Evolutionary conservation across 2,888 invertebrate species (phyloP).

Genomic region (Girardia tigrina): DNA sequence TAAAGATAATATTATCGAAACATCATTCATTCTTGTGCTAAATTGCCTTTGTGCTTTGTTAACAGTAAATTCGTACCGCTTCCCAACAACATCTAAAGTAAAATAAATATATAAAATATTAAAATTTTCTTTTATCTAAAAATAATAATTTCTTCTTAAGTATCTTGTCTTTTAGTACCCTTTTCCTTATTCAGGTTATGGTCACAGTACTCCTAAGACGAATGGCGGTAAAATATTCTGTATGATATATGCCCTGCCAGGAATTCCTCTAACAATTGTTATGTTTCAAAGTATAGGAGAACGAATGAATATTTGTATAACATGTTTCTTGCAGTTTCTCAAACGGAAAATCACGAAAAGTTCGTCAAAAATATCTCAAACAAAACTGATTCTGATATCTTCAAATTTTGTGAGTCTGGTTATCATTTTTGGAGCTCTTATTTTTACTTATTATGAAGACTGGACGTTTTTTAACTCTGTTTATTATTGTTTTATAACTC

Average conservation of each 20-base stretch:
- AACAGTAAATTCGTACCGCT: too few species aligned
- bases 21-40: too few species aligned
- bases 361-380: conserved; percentile 62
- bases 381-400: conserved; percentile 72
- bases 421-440: conserved; percentile 81
- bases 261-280: conserved; percentile 83
- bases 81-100: too few species aligned
- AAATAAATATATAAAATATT: too few species aligned
- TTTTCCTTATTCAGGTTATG: conserved; percentile 61
- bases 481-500: conserved; percentile 95
- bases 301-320: conserved; percentile 88
- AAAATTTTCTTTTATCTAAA: too few species aligned
- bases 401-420: conserved; percentile 72
- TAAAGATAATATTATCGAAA: too few species aligned
- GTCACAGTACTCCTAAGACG: conserved; percentile 91
- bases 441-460: conserved; percentile 80
- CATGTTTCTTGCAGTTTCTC: conserved; percentile 80
- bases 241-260: conserved; percentile 68
- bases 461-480: conserved; percentile 78
- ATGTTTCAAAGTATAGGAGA: conserved; percentile 99
- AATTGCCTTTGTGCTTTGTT: too few species aligned
- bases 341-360: conserved; percentile 66
- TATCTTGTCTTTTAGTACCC: too few species aligned
- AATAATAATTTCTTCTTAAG: too few species aligned
- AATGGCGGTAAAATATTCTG: conserved; percentile 91